Conservation (phyloP, 64 coral and sea anemone species). For the Montipora foliosa region DNA sequence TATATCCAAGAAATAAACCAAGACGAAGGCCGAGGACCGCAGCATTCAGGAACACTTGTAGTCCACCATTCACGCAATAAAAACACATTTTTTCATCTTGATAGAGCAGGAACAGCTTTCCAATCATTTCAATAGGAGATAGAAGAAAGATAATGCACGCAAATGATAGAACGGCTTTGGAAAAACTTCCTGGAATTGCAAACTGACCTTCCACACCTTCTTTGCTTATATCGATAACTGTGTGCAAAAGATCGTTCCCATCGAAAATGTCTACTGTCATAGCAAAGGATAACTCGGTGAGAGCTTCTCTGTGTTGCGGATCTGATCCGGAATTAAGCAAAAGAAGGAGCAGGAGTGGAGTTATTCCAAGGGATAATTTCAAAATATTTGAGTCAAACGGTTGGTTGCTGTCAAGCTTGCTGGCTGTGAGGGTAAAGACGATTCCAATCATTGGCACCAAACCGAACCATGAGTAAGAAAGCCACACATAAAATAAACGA, state of each 20-base stretch:
- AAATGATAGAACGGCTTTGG: neutral
- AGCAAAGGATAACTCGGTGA: neutral
- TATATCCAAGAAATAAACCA: neutral
- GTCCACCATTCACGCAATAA: neutral
- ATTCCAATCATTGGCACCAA: slow-evolving; percentile 4
- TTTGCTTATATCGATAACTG: neutral
- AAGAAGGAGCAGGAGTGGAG: neutral
- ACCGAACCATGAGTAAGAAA: neutral
- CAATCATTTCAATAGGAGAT: neutral
- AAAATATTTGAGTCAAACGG: neutral
- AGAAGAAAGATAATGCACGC: neutral
- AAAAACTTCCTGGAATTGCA: neutral
- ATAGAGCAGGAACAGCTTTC: neutral
- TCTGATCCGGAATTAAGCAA: neutral
- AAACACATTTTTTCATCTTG: neutral
- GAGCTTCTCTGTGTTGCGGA: neutral
- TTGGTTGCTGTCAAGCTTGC: neutral
- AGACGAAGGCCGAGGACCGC: neutral
- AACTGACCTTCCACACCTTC: neutral
- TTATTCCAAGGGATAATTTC: neutral
- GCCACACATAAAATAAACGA: neutral
- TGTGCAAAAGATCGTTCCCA: neutral
- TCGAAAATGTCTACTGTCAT: neutral
- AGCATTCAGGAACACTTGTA: neutral
- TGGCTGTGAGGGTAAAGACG: neutral